Percentiles rank a stretch among this genome's conserved stretches.
Conservation (phyloP, 1,140 invertebrate species). For the Notospermus geniculatus region DNA sequence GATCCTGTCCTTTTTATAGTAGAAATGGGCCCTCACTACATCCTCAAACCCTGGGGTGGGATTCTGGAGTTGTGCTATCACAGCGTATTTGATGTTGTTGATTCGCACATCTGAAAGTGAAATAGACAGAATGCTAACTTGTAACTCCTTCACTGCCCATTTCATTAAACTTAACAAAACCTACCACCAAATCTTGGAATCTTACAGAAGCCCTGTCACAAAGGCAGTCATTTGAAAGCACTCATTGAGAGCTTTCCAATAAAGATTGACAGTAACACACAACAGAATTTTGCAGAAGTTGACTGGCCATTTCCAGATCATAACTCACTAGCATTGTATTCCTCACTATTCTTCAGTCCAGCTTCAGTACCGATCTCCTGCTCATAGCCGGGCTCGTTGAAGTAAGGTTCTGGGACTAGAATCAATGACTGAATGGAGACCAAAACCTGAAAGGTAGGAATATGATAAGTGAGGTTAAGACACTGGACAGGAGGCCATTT, state of each 20-base stretch:
- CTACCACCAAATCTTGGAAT: too few relatives aligned
- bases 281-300: too few relatives aligned
- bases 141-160: too few relatives aligned
- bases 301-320: too few relatives aligned
- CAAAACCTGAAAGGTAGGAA: slow-evolving; percentile 23
- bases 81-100: slow-evolving; percentile 38
- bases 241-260: not conserved
- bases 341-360: slow-evolving; percentile 33
- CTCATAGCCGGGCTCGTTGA: slow-evolving; percentile 31
- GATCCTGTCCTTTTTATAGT: slow-evolving; percentile 30
- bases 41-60: slow-evolving; percentile 37
- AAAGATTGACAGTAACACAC: too few relatives aligned
- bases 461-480: slow-evolving; percentile 17
- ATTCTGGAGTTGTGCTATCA: slow-evolving; percentile 32
- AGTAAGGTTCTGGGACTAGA: slow-evolving; percentile 27
- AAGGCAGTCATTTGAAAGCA: too few relatives aligned
- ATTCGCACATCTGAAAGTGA: slow-evolving; percentile 28
- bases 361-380: slow-evolving; percentile 35
- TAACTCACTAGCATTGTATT: slow-evolving; percentile 31
- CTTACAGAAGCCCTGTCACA: too few relatives aligned
- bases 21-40: slow-evolving; percentile 33
- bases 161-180: too few relatives aligned
- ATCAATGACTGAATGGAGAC: slow-evolving; percentile 31
- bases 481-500: too few relatives aligned
- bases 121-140: slow-evolving; percentile 9